These are phyloP conservation scores for Chalcosyrphus nemorum DNA, from an alignment of 2,888 invertebrate genomes.

Conservation along the genomic window DNA sequence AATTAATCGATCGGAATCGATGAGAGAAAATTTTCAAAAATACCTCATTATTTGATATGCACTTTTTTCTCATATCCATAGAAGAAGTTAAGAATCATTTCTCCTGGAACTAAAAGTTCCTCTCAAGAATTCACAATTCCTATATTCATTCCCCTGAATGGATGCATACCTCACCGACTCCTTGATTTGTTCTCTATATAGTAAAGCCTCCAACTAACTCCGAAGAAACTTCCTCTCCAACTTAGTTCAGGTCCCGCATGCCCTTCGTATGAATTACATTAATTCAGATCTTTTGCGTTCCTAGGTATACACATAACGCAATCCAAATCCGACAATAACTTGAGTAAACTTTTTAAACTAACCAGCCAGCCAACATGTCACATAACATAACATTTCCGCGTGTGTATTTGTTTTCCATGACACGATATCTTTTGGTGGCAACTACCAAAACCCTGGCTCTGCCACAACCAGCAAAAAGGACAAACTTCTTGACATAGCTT, in stretches of 20 bases:
- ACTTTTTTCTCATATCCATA: too few species aligned
- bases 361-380: conserved; percentile 50
- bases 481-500: conserved; percentile 61
- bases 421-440: conserved; percentile 34
- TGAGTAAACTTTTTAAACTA: conserved; percentile 47
- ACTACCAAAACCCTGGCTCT: not conserved
- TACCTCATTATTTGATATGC: too few species aligned
- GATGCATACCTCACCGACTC: too few species aligned
- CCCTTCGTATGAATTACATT: conserved; percentile 42
- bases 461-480: conserved; percentile 41
- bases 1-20: too few species aligned
- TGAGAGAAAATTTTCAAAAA: too few species aligned
- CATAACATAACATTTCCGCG: conserved; percentile 36
- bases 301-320: conserved; percentile 11
- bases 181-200: too few species aligned
- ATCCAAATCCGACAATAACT: conserved; percentile 55
- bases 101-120: too few species aligned
- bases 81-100: too few species aligned
- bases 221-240: conserved; percentile 8
- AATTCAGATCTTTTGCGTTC: conserved; percentile 7
- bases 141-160: too few species aligned
- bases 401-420: conserved; percentile 23
- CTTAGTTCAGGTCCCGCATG: conserved; percentile 30
- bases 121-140: too few species aligned
- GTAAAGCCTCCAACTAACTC: conserved; percentile 29